Conservation (phyloP, 2,113 vertebrate species). For the Limanda limanda region DNA sequence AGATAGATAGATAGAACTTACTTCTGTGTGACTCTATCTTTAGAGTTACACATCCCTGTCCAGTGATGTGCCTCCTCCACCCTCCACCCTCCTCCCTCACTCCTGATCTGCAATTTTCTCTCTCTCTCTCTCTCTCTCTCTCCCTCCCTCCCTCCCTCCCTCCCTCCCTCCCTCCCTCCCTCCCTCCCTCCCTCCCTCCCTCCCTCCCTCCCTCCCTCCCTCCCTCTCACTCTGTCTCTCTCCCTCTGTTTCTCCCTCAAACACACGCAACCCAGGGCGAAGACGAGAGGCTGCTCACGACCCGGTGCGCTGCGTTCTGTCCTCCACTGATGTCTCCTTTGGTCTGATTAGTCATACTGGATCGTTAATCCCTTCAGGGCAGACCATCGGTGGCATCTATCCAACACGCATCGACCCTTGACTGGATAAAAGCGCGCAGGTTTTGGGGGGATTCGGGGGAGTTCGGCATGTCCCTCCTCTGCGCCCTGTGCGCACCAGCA, state of each 20-base stretch:
- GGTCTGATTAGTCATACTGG: slow-evolving; percentile 31
- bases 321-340: slow-evolving; percentile 38
- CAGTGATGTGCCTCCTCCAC: slow-evolving; percentile 53
- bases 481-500: slow-evolving; percentile 33
- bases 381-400: slow-evolving; percentile 4
- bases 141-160: neutral
- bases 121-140: neutral
- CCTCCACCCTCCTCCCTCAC: slow-evolving; percentile 29
- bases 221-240: neutral
- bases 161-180: neutral
- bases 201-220: neutral
- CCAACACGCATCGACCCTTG: slow-evolving; percentile 40
- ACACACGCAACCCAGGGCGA: slow-evolving; percentile 23
- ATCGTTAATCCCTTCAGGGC: slow-evolving; percentile 50
- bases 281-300: slow-evolving; percentile 36
- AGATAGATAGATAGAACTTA: slow-evolving; percentile 16
- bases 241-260: slow-evolving; percentile 6
- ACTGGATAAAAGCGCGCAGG: slow-evolving; percentile 36
- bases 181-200: slow-evolving; percentile 3
- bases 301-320: slow-evolving; percentile 33
- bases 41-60: slow-evolving; percentile 43
- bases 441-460: neutral
- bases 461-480: slow-evolving; percentile 26
- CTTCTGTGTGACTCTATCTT: slow-evolving; percentile 25
- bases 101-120: slow-evolving; percentile 19